Evolutionary conservation across 2,113 vertebrate species (phyloP), one percentile per base, ranked within the genome.

Genomic region (Phalacrocorax aristotelis): DNA sequence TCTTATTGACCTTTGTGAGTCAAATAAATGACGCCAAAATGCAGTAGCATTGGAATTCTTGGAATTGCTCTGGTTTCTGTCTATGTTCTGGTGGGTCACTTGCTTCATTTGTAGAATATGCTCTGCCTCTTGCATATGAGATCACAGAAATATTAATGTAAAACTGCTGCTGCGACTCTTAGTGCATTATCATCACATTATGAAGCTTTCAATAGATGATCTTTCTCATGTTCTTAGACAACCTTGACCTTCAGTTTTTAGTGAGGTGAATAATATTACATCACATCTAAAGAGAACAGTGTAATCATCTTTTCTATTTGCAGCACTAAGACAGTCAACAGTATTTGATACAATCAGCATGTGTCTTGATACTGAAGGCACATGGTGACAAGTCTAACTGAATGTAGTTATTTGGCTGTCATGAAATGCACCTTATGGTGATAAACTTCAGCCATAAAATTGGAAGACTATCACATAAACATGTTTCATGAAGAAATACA

Each of bases 401-500:
- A 98, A 98, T 98, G 98, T 98, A 98, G 98, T 98, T 98, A 98
- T 98, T 98, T 97, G 94, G 90, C 98, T 98, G 98, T 98, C 98
- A 98, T 96, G 98, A 98, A 98, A 98, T 98, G 98, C 98, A 98
- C 98, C 98, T 98, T 98, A 98, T 98, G 98, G 98, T 98, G 98
- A 98, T 98, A 98, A 98, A 98, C 98, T 98, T 97, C 97, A 79
- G 71, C 98, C 97, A 98, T 98, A 98, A 98, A 98, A 98, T 98
- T 97, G 98, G 98, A 98, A 98, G 98, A 98, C 98, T 98, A 98
- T 98, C 98, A 98, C 98, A 98, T 98, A 98, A 98, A 98, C 98
- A 98, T 98, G 98, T 97, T 98, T 98, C 98, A 98, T 92, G 90
- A 98, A 98, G 98, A 98, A 98, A 98, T 98, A 98, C 98, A 97